Conservation (phyloP, 1,140 invertebrate species). For the Dryas iulia region DNA sequence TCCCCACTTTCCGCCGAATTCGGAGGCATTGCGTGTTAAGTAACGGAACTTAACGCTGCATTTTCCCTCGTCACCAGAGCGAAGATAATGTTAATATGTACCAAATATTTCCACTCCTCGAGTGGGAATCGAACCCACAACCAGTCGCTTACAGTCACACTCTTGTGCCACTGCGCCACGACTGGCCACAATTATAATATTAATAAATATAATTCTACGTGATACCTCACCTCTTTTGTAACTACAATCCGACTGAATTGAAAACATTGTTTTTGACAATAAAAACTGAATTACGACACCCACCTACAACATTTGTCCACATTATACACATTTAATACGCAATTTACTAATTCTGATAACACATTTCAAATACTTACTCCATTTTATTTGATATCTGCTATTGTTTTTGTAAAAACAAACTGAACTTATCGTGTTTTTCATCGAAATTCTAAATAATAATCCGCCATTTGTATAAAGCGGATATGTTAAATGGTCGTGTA, state of each 20-base stretch:
- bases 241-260: slow-evolving; percentile 24
- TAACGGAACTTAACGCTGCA: no score
- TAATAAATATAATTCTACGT: no score
- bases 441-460: slow-evolving; percentile 44
- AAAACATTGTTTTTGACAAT: slow-evolving; percentile 38
- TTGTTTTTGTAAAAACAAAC: slow-evolving; percentile 52
- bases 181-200: no score
- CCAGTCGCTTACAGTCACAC: no score
- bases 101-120: no score
- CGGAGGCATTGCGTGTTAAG: no score
- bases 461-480: slow-evolving; percentile 45
- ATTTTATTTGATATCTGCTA: background rate
- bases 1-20: no score
- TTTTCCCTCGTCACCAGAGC: no score
- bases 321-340: slow-evolving; percentile 31
- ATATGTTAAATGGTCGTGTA: slow-evolving; percentile 22
- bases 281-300: slow-evolving; percentile 34
- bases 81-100: no score
- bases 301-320: slow-evolving; percentile 27
- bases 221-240: slow-evolving; percentile 1
- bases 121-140: no score
- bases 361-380: background rate
- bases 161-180: no score
- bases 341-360: slow-evolving; percentile 17
- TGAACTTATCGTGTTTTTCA: slow-evolving; percentile 44